These are phyloP conservation scores for Ephestia elutella DNA, from an alignment of 1,140 invertebrate species.

Conservation along the genomic window DNA sequence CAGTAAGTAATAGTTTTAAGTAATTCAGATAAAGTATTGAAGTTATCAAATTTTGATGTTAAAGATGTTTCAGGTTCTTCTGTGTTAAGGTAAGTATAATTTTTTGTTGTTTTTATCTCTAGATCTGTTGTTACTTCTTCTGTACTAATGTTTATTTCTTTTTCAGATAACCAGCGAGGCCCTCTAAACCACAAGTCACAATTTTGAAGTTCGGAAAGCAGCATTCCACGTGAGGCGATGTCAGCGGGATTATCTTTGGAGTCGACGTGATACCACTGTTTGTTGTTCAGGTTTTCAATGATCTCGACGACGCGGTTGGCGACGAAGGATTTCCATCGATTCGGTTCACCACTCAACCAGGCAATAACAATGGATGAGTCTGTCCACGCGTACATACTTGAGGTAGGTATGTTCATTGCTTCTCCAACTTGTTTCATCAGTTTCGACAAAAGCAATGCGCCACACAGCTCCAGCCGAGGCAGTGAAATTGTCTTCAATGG, in stretches of 20 bases:
- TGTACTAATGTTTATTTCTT: neutral
- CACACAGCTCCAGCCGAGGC: too few species aligned
- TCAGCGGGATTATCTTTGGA: slow-evolving; percentile 59
- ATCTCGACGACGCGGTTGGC: neutral
- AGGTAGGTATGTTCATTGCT: too few species aligned
- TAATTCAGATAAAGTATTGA: slow-evolving; percentile 1
- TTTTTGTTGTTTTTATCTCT: neutral
- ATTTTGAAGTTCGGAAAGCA: slow-evolving; percentile 19
- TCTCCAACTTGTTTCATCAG: too few species aligned
- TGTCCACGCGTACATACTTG: slow-evolving; percentile 18
- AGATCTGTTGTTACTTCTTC: neutral
- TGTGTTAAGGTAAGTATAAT: too few species aligned
- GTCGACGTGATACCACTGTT: slow-evolving; percentile 10
- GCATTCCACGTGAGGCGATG: slow-evolving; percentile 43
- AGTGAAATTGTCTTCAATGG: too few species aligned
- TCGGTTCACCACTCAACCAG: slow-evolving; percentile 4
- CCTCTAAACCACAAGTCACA: slow-evolving; percentile 42
- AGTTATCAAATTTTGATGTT: neutral
- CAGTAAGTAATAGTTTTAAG: slow-evolving; percentile 1
- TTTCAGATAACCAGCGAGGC: slow-evolving; percentile 29
- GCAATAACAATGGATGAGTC: slow-evolving; percentile 10
- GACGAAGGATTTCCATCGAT: slow-evolving; percentile 3
- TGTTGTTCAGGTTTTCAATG: neutral
- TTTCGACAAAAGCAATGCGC: too few species aligned
- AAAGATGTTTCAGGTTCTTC: neutral